Base-by-base conservation (phyloP, 2,888 invertebrate genomes). In the Ashinkailepas kermadecensis region DNA sequence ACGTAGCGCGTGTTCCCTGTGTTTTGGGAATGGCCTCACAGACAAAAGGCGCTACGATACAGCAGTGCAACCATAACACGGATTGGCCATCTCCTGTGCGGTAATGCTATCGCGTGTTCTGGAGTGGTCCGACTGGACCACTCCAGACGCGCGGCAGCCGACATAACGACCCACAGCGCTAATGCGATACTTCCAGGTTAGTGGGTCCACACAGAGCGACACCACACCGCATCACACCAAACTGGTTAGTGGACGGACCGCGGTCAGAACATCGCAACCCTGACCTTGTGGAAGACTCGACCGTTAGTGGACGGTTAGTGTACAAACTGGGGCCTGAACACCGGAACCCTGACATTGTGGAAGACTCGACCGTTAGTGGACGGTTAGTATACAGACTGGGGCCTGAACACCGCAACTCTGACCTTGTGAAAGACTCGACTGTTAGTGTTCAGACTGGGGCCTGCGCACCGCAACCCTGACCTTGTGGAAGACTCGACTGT, bases 291-390 rank as follows among this genome's bases (percentile, higher is more conserved):
- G 83, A 25, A 83, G 83, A 15, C 83, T 81, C 74, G 18, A 10
- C 74, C 84, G 83, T 81, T 83, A 84, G 15, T 84, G 80, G 23
- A 84, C 39, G n/a, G 64, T 64, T 64, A 64, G 64, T 64, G n/a
- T n/a, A 84, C 81, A 54, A 84, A 81, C 81, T 80, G 64, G 80
- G 65, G 78, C 78, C n/a, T n/a, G 0, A 10, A n/a, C 21, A 64
- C 64, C n/a, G 18, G 1, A 15, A 7, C 15, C 11, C 70, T 74
- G 74, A 74, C 74, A 56, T 58, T 84, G 83, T n/a, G 83, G 83
- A 25, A 83, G 83, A 15, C 83, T 81, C 74, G 18, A 10, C 74
- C 84, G 83, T 81, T 83, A 84, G 15, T 84, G 80, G 23, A 84
- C 39, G n/a, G 64, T 64, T 64, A 64, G 64, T 64, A 9, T n/a